Base-by-base conservation (phyloP, 92 coral and sea anemone species). In the Epizoanthus scotinus region DNA sequence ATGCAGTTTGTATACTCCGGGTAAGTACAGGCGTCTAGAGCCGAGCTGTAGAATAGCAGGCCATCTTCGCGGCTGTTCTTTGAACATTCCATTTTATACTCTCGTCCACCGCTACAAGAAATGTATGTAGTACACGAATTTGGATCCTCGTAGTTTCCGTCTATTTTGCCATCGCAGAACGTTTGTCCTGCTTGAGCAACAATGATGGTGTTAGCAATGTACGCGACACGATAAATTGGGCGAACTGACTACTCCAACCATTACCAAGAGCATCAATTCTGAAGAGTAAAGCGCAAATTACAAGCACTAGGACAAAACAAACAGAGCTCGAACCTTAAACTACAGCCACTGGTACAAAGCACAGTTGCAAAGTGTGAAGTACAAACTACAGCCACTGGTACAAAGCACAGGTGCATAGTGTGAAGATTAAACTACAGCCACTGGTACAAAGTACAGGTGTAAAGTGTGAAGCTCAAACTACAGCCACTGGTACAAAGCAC, bases 1-100 rank as follows among this genome's bases (percentile, higher is more conserved):
- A 47, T 20, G 31, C 78, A 71, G 63, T 71, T 71, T 14, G 78
- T 71, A 15, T 71, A 52, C 44, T 53, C 44, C 12, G 78, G 78
- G 49, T 71, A 71, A n/a, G 78, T 71, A 18, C 78, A 71, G 29
- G 19, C 78, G n/a, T 22, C 10, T 17, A 71, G 42, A 1, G 59
- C 63, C 47, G 19, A 24, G 14, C 63, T 71, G 78, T 12, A 71
- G 13, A 24, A 52, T 7, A 71, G 78, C 36, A 5, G 17, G 19
- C 63, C 78, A 0, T 2, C 14, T 4, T 47, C 38, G 2, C 42
- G 36, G 28, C 61, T 53, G 38, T 47, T 70, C 20, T 19, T 25
- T 7, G 78, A 44, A 14, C 78, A 71, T 12, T 71, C 38, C 78
- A 71, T 71, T 40, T 24, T 47, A 24, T 53, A 17, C 63, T 53